These are phyloP conservation scores for Xenops minutus DNA, from an alignment of 2,797 vertebrate species.

Conservation along the genomic window DNA sequence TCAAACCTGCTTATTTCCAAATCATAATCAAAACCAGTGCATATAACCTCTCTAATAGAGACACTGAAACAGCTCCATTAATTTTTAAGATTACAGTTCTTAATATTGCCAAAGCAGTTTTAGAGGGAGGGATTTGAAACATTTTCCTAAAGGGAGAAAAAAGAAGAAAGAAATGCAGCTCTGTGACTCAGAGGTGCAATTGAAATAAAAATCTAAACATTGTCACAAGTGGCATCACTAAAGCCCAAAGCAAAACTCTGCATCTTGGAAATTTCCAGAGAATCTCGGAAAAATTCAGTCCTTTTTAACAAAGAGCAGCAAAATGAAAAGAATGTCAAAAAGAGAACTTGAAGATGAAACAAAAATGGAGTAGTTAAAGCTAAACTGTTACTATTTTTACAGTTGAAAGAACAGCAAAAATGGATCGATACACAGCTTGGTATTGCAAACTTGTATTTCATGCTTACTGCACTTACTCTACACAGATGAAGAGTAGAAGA, in stretches of 20 bases:
- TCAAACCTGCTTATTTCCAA: neutral
- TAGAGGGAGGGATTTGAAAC: neutral
- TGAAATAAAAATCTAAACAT: constrained; percentile 35
- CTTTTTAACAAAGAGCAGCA: neutral
- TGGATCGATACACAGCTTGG: neutral
- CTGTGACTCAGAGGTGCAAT: constrained; percentile 35
- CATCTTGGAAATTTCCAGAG: neutral
- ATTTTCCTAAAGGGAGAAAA: neutral
- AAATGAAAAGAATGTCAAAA: neutral
- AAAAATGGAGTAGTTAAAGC: neutral
- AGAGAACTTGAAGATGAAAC: neutral
- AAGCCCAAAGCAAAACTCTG: constrained; percentile 3
- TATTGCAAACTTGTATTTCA: neutral
- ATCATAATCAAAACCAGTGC: neutral
- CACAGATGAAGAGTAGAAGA: neutral
- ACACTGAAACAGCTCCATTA: neutral
- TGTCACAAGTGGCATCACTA: constrained; percentile 6
- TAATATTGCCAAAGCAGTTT: neutral
- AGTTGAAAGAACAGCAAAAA: neutral
- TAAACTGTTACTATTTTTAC: neutral
- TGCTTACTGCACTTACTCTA: neutral
- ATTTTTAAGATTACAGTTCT: neutral
- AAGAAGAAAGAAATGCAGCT: neutral
- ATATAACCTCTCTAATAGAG: neutral
- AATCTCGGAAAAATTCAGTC: neutral